Percentiles rank a stretch among this genome's conserved stretches.
These are phyloP conservation scores for Cebus imitator DNA, from an alignment of 2,113 vertebrate species.

Conservation along the genomic window DNA sequence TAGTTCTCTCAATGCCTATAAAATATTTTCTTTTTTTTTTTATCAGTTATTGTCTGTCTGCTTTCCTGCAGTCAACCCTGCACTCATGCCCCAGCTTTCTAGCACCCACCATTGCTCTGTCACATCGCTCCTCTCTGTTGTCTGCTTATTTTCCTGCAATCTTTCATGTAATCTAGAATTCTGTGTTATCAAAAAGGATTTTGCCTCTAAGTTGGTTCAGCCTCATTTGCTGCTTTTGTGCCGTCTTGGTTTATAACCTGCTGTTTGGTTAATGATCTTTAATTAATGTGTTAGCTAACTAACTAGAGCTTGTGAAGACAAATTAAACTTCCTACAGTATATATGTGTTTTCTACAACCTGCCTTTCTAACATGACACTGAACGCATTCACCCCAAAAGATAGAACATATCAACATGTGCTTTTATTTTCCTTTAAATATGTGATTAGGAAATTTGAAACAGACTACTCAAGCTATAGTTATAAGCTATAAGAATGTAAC, in stretches of 20 bases:
- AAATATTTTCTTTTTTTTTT: neutral
- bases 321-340: neutral
- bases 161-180: neutral
- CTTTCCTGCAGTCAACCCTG: neutral
- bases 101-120: neutral
- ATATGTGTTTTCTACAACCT: neutral
- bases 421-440: neutral
- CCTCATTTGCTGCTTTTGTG: neutral
- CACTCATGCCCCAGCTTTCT: neutral
- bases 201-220: neutral
- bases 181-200: neutral
- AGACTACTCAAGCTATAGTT: neutral
- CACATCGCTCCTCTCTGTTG: neutral
- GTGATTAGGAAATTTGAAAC: neutral
- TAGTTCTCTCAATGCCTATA: neutral
- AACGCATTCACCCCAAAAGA: neutral
- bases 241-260: neutral
- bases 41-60: neutral
- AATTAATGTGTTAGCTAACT: neutral
- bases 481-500: neutral
- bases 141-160: neutral
- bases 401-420: neutral
- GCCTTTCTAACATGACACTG: neutral
- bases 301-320: neutral
- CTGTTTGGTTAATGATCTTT: neutral